These are phyloP conservation scores for Dendrocincla tyrannina DNA, from an alignment of 2,797 vertebrate species.

Conservation along the genomic window DNA sequence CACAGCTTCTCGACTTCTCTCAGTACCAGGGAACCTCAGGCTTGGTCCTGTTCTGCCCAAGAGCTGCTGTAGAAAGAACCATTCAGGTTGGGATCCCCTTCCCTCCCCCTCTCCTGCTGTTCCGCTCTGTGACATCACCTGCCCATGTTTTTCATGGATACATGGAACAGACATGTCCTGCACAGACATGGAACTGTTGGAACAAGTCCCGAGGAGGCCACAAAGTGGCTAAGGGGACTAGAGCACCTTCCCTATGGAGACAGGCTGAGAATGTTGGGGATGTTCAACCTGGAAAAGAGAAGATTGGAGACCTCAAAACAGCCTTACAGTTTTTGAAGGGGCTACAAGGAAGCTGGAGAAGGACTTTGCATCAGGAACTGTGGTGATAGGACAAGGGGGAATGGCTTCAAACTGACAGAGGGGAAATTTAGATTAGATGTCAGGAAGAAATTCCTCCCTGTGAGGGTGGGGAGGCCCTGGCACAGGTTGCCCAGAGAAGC, in stretches of 20 bases:
- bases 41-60: background rate
- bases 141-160: background rate
- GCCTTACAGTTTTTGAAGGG: background rate
- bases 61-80: background rate
- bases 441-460: background rate
- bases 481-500: background rate
- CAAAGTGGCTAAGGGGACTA: background rate
- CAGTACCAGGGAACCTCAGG: background rate
- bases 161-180: background rate
- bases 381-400: background rate
- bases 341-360: background rate
- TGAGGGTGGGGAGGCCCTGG: background rate
- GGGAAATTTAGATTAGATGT: background rate
- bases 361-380: background rate
- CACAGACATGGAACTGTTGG: background rate
- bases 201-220: background rate
- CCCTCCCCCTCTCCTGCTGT: fast-evolving
- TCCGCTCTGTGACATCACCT: background rate
- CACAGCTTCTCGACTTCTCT: background rate
- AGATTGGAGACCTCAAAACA: background rate
- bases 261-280: background rate
- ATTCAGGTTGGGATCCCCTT: background rate
- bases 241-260: background rate
- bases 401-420: background rate
- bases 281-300: background rate